phyloP scores from a whole-genome alignment of 2,113 vertebrate species.

The Dromas ardeola region DNA sequence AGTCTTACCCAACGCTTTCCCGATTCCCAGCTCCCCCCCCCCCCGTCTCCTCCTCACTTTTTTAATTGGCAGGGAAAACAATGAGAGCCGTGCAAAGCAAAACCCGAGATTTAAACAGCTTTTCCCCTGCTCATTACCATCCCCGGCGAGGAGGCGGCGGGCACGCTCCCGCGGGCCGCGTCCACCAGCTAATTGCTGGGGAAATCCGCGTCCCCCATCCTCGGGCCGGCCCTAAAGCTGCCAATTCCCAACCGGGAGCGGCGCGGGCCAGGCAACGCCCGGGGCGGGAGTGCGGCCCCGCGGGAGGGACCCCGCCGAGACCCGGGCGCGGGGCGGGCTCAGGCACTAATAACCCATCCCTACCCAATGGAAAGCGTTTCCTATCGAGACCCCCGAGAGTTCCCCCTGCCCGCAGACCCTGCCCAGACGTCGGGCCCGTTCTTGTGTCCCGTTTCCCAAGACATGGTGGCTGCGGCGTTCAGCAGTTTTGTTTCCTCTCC shows the following conservation, averaged over 20 bases:
- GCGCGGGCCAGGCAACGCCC: constrained; percentile 21
- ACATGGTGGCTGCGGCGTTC: constrained; percentile 43
- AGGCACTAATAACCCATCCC: constrained; percentile 16
- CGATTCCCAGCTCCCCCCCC: not conserved
- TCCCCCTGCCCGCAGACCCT: constrained; percentile 55
- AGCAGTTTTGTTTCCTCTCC: constrained; percentile 21
- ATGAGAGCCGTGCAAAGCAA: not conserved
- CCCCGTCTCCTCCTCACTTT: not conserved
- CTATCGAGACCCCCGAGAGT: constrained; percentile 71
- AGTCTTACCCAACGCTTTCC: not conserved
- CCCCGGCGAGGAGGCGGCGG: not conserved
- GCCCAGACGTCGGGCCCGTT: constrained; percentile 63
- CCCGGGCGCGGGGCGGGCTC: constrained; percentile 22
- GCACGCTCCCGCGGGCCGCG: not conserved
- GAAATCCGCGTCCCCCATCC: constrained; percentile 54
- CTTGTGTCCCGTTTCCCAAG: constrained; percentile 59
- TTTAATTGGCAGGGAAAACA: not conserved
- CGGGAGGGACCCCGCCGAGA: not conserved
- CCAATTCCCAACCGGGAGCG: constrained; percentile 35
- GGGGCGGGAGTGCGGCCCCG: constrained; percentile 38
- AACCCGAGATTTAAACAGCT: not conserved
- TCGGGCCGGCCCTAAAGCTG: constrained; percentile 38
- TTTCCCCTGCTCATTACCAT: not conserved
- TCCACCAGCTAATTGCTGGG: constrained; percentile 35
- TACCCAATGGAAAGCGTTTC: constrained; percentile 74